These are phyloP conservation scores for Odocoileus virginianus DNA, from an alignment of 2,113 vertebrate species.

Conservation along the genomic window DNA sequence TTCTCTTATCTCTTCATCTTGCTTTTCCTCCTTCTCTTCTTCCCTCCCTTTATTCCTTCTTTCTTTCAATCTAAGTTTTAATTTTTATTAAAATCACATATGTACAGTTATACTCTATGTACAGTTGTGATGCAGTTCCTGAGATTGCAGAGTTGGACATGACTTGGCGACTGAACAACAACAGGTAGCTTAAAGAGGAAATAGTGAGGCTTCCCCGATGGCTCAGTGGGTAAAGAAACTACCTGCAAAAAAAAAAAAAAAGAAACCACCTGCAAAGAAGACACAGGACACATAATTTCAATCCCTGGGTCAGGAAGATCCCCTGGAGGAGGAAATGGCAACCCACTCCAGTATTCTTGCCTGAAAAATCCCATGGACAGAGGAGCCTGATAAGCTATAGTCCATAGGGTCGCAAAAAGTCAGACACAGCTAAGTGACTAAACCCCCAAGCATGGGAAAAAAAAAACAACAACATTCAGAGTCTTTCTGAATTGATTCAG, in stretches of 20 bases:
- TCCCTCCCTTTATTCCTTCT: not conserved
- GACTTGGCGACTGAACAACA: not conserved
- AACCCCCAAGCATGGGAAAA: rapidly evolving
- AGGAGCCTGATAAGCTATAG: not conserved
- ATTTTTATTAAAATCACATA: not conserved
- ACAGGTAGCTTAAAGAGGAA: not conserved
- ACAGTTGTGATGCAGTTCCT: not conserved
- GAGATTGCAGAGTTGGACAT: not conserved
- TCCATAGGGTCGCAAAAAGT: rapidly evolving
- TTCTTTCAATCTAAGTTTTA: not conserved
- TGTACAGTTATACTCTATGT: not conserved
- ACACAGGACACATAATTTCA: not conserved
- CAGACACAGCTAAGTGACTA: not conserved
- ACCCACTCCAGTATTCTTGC: not conserved
- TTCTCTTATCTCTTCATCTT: not conserved
- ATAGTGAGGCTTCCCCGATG: not conserved
- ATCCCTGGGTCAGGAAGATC: rapidly evolving
- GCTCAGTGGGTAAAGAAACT: not conserved
- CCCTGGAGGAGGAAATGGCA: not conserved
- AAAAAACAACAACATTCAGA: not conserved
- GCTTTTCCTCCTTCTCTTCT: no score
- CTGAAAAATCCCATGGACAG: not conserved
- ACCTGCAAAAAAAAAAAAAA: not conserved
- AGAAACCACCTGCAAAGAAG: not conserved
- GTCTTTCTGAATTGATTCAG: not conserved